Conservation (phyloP, 2,113 vertebrate species). For the Zosterops japonicus region DNA sequence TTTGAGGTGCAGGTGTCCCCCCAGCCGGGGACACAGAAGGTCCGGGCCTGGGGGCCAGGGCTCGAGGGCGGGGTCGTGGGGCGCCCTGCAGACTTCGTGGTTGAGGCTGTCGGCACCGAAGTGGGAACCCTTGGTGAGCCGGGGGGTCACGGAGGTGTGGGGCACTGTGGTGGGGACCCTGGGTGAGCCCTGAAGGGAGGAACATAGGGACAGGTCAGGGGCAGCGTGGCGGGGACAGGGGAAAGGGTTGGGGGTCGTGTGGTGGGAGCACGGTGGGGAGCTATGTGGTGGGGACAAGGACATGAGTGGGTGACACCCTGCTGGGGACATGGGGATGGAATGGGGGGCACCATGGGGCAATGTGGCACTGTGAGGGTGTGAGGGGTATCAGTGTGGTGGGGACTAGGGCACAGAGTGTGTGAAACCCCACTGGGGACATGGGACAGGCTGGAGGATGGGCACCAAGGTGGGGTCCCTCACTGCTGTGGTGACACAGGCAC, state of each 20-base stretch:
- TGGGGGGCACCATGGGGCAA: not conserved
- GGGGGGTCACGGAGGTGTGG: not conserved
- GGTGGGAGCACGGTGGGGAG: not conserved
- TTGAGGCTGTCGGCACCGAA: slow-evolving; percentile 93
- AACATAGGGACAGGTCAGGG: not conserved
- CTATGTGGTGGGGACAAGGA: not conserved
- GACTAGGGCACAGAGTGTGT: accelerated
- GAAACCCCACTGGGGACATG: not conserved
- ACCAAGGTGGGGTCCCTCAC: too few relatives aligned
- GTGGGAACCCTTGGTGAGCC: slow-evolving; percentile 90
- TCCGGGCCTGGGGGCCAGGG: slow-evolving; percentile 92
- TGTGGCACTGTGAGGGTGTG: not conserved
- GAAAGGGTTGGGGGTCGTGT: not conserved
- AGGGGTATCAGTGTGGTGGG: not conserved
- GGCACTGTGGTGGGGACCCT: not conserved
- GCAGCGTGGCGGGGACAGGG: not conserved
- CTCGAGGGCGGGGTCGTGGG: slow-evolving; percentile 91
- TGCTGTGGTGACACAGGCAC: not conserved
- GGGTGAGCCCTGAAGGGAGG: not conserved
- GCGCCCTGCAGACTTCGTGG: slow-evolving; percentile 89
- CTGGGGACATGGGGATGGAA: not conserved
- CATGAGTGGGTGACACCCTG: not conserved
- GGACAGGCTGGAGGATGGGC: not conserved
- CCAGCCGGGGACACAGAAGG: slow-evolving; percentile 88
- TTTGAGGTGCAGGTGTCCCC: slow-evolving; percentile 87